Base-by-base conservation (phyloP, 2,888 invertebrate genomes). In the Sarcophaga carnaria region DNA sequence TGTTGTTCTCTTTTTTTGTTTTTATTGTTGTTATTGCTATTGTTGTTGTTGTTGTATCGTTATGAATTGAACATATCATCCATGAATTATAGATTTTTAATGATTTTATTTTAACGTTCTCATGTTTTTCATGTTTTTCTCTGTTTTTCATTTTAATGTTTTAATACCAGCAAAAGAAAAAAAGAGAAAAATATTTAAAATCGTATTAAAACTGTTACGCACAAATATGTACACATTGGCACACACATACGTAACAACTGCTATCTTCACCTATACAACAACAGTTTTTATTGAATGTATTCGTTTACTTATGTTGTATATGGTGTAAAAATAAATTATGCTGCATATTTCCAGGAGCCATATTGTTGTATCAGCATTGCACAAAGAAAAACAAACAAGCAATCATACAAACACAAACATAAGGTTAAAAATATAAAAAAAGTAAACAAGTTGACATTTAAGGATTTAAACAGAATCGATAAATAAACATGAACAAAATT, bases 81-180 rank as follows among this genome's bases (percentile, higher is more conserved):
- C 71, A 71, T 80, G 22, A 80, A 77, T 77, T 71, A 77, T 77
- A 66, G 66, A 67, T 77, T 62, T 85, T 85, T 72, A 85, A 85
- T 80, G 72, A 67, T 76, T 49, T 20, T 62, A 20, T 60, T 62
- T 20, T 37, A n/a, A n/a, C 69, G 49, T 69, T 12, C 17, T 67
- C 54, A 10, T 54, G 54, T 54, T 2, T 54, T 67, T 37, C 37
- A 3, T 69, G 8, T 70, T 49, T 79, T 67, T 60, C 27, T 49
- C 37, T 54, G 62, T 27, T 10, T 27, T 17, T 71, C 49, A 17
- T 79, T 37, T 54, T 71, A 45, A 49, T 22, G 37, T 12, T n/a
- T 22, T 70, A 63, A 54, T 70, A 4, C 27, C 27, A 54, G 70
- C 27, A 63, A n/a, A 71, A 49, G 22, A 11, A 22, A 11, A 14